Evolutionary conservation across 2,888 invertebrate genomes (phyloP).

Genomic region (Callosobruchus maculatus): DNA sequence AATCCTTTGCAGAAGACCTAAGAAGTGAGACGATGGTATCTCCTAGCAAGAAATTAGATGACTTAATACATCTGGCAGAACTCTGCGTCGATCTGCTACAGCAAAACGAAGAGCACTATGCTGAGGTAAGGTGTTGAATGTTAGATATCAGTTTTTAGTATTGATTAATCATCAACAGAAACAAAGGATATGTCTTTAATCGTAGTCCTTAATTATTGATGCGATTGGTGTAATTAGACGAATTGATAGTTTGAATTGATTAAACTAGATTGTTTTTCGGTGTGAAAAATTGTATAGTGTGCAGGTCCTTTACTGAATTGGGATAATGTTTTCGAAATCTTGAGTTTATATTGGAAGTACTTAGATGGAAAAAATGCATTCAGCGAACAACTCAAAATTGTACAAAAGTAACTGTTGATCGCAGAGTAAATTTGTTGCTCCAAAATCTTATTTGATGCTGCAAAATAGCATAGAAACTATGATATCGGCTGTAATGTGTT

Average conservation of each 20-base stretch:
- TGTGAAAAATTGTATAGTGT: not conserved
- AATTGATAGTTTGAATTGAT: not conserved
- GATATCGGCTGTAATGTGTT: not conserved
- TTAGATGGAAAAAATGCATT: not conserved
- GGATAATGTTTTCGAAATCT: not conserved
- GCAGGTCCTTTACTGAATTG: not conserved
- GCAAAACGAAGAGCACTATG: constrained; percentile 99
- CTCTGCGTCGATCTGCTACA: constrained; percentile 97
- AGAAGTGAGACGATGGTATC: constrained; percentile 80
- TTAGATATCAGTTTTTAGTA: not conserved
- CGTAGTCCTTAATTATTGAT: too few relatives aligned
- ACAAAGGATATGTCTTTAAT: too few relatives aligned
- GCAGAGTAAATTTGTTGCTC: too few relatives aligned
- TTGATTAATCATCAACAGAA: too few relatives aligned
- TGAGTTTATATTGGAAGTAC: not conserved
- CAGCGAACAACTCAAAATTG: too few relatives aligned
- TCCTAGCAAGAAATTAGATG: constrained; percentile 89
- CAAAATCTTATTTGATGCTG: too few relatives aligned
- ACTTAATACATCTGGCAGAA: constrained; percentile 94
- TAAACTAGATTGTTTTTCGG: not conserved
- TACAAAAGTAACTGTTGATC: too few relatives aligned
- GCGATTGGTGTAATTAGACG: not conserved
- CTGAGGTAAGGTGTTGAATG: constrained; percentile 73
- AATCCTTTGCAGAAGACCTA: constrained; percentile 63
- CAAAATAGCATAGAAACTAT: not conserved